Base-by-base conservation (phyloP, 2,888 invertebrate species). In the Philereme transversata region DNA sequence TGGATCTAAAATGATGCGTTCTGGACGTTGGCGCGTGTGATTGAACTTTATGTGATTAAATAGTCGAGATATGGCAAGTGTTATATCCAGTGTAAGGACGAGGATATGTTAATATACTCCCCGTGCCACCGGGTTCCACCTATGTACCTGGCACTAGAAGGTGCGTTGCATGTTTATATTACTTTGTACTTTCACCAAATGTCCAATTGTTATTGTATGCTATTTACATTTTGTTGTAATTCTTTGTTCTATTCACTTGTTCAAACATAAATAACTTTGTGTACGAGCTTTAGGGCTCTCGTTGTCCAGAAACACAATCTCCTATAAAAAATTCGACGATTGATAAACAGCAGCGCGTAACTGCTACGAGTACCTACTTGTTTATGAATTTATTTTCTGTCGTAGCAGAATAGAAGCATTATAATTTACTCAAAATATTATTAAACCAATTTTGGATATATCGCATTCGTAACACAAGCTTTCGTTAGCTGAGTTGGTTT, bases 61-160 rank as follows among this genome's bases (percentile, higher is more conserved):
- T 67, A 67, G 65, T 35, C 41, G 35, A 82, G 81, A 77, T 82
- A 90, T 89, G 88, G 82, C 81, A 67, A 77, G 85, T 87, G 84
- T 81, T 80, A 65, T 77, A 74, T 70, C 77, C 78, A 77, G 86
- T 84, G 81, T 76, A 77, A 84, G 87, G 86, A 88, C 88, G 83
- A 86, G 87, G 87, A 86, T 88, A 89, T 90, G 90, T 80, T 90
- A 88, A 88, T 88, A 82, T 80, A 79, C 81, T 81, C 76, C 82
- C 80, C 80, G 86, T 86, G 86, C 84, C 87, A 89, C 90, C 88
- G 88, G 85, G 87, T 82, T 87, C 79, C 81, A 88, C 87, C 88
- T 88, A 84, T 83, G 79, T 88, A 86, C 88, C 90, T 88, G 90
- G 81, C 76, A 78, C 82, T 80, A 74, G 76, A 86, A 90, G 90